Conservation (phyloP, 2,888 invertebrate species). For the Drosophila affinis region DNA sequence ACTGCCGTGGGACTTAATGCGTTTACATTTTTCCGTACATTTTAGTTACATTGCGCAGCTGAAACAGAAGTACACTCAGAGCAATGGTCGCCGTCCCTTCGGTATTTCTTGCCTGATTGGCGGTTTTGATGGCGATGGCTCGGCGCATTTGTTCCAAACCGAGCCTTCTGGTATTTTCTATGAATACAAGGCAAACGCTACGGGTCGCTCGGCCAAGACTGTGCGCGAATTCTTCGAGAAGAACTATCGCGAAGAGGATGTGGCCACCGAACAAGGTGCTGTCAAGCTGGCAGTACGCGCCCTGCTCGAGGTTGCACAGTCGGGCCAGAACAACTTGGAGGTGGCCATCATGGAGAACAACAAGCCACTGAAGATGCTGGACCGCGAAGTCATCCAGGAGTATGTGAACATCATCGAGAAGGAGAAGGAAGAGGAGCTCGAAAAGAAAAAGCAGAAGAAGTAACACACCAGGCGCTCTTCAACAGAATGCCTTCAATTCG, state of each 20-base stretch:
- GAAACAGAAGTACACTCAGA: constrained; percentile 99
- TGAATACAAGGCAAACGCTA: constrained; percentile 99
- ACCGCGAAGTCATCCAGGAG: constrained; percentile 94
- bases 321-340: constrained; percentile 99
- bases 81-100: constrained; percentile 98
- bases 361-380: constrained; percentile 92
- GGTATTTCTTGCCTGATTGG: constrained; percentile 99
- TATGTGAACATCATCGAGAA: constrained; percentile 98
- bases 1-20: not conserved
- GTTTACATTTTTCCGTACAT: not conserved
- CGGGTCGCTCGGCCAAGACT: constrained; percentile 98
- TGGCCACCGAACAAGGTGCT: constrained; percentile 90
- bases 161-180: constrained; percentile 99
- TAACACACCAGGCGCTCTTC: constrained; percentile 47
- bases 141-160: constrained; percentile 98
- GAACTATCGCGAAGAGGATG: constrained; percentile 95
- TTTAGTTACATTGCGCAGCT: constrained; percentile 89
- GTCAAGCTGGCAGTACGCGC: constrained; percentile 98
- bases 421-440: constrained; percentile 98
- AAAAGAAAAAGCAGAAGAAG: constrained; percentile 94
- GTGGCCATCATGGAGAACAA: constrained; percentile 96
- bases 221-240: constrained; percentile 99
- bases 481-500: constrained; percentile 3
- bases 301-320: constrained; percentile 98
- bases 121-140: constrained; percentile 98